Conservation (phyloP, 2,888 invertebrate species). For the Calliopum simillimum region DNA sequence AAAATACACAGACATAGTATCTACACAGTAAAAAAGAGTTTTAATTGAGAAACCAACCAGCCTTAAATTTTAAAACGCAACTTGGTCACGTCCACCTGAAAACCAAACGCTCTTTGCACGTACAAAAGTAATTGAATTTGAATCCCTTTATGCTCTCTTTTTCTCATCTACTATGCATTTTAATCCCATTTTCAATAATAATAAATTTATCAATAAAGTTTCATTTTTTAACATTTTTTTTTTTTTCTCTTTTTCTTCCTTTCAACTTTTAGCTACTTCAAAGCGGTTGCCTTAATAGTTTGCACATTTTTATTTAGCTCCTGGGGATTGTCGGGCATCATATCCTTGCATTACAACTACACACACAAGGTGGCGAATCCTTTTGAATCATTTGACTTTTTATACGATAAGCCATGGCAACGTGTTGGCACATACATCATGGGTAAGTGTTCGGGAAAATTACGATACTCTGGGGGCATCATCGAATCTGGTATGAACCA, state of each 20-base stretch:
- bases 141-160: too few species aligned
- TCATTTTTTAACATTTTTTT: not conserved
- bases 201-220: not conserved
- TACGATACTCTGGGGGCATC: too few species aligned
- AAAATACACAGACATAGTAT: too few species aligned
- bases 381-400: conserved; percentile 83
- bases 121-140: too few species aligned
- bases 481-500: conserved; percentile 20
- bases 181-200: not conserved
- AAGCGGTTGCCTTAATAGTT: conserved; percentile 72
- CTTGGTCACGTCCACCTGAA: too few species aligned
- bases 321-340: conserved; percentile 80
- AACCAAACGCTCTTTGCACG: too few species aligned
- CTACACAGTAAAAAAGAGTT: too few species aligned
- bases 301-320: conserved; percentile 76
- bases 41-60: too few species aligned
- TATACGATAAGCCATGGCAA: conserved; percentile 88
- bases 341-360: conserved; percentile 81
- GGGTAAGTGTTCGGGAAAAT: conserved; percentile 69
- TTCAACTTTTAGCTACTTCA: conserved; percentile 71
- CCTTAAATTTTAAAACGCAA: too few species aligned
- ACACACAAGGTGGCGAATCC: conserved; percentile 81
- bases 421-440: conserved; percentile 84
- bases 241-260: conserved; percentile 2
- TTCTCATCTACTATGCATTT: not conserved